Conservation (phyloP, 2,113 vertebrate genomes). For the Lycocorax pyrrhopterus region DNA sequence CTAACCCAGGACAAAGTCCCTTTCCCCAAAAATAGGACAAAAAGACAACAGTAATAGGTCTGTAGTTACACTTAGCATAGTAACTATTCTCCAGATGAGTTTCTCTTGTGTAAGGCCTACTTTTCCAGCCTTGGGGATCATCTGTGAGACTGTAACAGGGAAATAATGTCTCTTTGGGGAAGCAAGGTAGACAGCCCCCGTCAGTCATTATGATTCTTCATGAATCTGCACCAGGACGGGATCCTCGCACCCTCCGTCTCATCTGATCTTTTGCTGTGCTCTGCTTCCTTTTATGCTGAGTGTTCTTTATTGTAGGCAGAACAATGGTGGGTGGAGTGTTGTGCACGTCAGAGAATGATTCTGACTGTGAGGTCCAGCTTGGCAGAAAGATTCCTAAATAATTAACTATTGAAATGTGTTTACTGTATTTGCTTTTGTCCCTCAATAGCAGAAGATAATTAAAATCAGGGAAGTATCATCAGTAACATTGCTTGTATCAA, state of each 20-base stretch:
- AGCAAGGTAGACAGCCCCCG: background rate
- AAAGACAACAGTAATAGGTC: background rate
- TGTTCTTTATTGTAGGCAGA: background rate
- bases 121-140: background rate
- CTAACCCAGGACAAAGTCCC: background rate
- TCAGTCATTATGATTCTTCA: background rate
- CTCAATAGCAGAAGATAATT: background rate
- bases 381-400: background rate
- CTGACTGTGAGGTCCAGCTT: background rate
- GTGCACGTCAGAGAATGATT: background rate
- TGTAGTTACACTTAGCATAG: background rate
- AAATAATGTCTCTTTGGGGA: background rate
- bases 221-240: background rate
- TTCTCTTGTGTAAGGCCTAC: background rate
- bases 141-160: background rate
- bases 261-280: background rate
- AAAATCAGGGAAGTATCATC: background rate
- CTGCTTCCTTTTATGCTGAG: background rate
- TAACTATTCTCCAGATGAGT: background rate
- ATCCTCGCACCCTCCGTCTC: background rate
- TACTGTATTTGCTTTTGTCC: background rate
- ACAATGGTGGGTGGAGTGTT: background rate
- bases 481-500: background rate
- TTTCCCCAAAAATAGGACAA: background rate
- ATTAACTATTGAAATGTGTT: background rate